phyloP scores from a whole-genome alignment of 2,888 invertebrate species.

The Hylaea fasciaria region DNA sequence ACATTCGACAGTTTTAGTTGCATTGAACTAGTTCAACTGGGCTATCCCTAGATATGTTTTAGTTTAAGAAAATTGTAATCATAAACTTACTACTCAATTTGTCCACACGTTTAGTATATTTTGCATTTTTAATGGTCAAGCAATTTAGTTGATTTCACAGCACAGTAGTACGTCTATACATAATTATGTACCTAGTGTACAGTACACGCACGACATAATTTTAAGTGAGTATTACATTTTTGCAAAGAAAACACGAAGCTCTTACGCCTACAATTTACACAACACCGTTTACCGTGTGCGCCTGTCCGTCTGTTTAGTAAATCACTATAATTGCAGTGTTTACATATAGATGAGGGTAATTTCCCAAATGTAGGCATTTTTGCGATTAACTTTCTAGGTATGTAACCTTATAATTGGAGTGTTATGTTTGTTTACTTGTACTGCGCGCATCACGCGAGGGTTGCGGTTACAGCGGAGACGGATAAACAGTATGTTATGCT shows the following conservation, averaged over 20 bases:
- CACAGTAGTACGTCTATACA: too few species aligned
- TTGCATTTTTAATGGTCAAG: too few species aligned
- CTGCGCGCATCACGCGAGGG: constrained; percentile 40
- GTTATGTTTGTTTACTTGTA: constrained; percentile 34
- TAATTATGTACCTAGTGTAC: too few species aligned
- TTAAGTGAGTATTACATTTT: too few species aligned
- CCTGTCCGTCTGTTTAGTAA: constrained; percentile 34
- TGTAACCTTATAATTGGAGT: constrained; percentile 47
- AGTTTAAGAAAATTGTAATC: too few species aligned
- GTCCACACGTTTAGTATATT: too few species aligned
- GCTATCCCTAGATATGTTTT: constrained; percentile 3
- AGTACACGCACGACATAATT: too few species aligned
- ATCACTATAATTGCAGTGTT: constrained; percentile 50
- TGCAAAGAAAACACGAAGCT: neutral
- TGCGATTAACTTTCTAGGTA: constrained; percentile 66
- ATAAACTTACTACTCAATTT: too few species aligned
- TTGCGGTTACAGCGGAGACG: constrained; percentile 2
- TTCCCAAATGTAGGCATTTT: constrained; percentile 55
- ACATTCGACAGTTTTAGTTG: constrained; percentile 2
- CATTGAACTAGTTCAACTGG: constrained; percentile 10
- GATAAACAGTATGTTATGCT: neutral
- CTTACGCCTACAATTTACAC: constrained; percentile 33
- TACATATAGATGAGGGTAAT: constrained; percentile 44
- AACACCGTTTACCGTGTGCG: constrained; percentile 31
- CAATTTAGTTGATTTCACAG: too few species aligned